phyloP scores from a whole-genome alignment of 2,888 invertebrate species.

The Dysmachus trigonus region DNA sequence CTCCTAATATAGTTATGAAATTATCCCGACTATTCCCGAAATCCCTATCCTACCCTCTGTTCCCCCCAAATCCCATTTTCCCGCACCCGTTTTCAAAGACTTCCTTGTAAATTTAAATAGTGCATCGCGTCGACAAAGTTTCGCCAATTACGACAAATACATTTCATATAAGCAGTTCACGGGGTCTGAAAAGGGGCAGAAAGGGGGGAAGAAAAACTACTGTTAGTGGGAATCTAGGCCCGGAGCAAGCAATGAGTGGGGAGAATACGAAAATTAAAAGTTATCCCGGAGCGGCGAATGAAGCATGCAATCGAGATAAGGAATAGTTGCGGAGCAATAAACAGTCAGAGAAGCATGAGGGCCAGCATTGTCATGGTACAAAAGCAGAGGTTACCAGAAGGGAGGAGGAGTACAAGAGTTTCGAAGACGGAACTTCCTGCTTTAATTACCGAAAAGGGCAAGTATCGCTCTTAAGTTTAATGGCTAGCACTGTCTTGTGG shows the following conservation, averaged over 20 bases:
- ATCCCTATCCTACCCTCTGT: not conserved
- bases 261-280: slow-evolving; percentile 20
- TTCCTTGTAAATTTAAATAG: slow-evolving; percentile 17
- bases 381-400: not conserved
- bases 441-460: slow-evolving; percentile 46
- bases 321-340: slow-evolving; percentile 9
- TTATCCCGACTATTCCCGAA: not conserved
- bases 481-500: slow-evolving; percentile 21
- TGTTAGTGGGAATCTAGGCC: not conserved
- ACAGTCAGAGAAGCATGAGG: not conserved
- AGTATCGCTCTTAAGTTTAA: slow-evolving; percentile 25
- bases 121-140: slow-evolving; percentile 17
- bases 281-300: slow-evolving; percentile 12
- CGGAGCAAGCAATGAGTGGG: not conserved
- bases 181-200: not conserved
- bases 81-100: too few species aligned
- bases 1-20: not conserved
- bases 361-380: not conserved
- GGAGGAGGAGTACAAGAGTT: not conserved
- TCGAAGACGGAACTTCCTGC: slow-evolving; percentile 20
- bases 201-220: not conserved
- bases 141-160: not conserved
- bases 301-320: slow-evolving; percentile 36
- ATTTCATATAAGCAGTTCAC: not conserved
- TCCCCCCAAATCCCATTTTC: too few species aligned